These are phyloP conservation scores for Labeo rohita DNA, from an alignment of 2,113 vertebrate genomes.

Conservation along the genomic window DNA sequence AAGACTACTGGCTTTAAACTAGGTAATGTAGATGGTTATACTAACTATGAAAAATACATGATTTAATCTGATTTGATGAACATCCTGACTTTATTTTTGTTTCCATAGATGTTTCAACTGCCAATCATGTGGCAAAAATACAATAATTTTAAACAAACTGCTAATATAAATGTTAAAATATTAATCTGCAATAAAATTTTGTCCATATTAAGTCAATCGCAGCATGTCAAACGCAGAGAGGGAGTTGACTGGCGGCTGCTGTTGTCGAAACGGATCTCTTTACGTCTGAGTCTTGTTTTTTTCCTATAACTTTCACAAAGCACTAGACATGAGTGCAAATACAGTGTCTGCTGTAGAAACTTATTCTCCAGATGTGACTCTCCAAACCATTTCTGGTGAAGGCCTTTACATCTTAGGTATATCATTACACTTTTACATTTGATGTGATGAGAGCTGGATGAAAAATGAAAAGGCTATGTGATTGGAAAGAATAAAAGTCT, in stretches of 20 bases:
- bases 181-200: no score
- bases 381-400: neutral
- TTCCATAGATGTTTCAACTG: neutral
- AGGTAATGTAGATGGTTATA: neutral
- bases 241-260: neutral
- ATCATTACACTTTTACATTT: neutral
- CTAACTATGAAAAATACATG: neutral
- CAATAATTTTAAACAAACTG: no score
- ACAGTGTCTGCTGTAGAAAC: conserved; percentile 19
- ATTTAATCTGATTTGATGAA: neutral
- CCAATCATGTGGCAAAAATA: no score
- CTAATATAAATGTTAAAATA: no score
- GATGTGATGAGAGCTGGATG: neutral
- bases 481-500: neutral
- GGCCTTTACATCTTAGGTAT: neutral
- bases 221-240: conserved; percentile 5
- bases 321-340: conserved; percentile 25
- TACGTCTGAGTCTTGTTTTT: neutral
- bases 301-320: conserved; percentile 24
- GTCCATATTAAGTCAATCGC: neutral
- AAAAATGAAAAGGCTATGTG: neutral
- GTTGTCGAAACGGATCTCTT: neutral
- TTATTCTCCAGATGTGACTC: conserved; percentile 54
- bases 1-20: neutral
- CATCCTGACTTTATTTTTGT: neutral